Conservation (phyloP, 2,113 vertebrate genomes). For the Octodon degus region DNA sequence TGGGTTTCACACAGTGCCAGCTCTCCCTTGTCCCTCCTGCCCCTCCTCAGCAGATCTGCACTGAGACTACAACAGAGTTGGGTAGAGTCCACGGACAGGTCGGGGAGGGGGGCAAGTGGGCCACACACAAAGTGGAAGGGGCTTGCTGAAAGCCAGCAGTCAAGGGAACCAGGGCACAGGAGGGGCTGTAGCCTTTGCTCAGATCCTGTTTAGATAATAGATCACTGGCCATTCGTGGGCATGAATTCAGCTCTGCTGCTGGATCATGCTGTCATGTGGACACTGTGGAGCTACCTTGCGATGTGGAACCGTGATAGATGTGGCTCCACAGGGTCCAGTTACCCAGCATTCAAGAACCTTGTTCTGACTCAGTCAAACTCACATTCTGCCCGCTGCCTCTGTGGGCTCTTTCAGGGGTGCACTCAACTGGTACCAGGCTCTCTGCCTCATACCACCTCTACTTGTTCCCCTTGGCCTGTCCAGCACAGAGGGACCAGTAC, state of each 20-base stretch:
- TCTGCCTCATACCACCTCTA: background rate
- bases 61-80: background rate
- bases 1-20: background rate
- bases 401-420: background rate
- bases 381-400: background rate
- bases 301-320: background rate
- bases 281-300: background rate
- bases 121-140: background rate
- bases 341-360: background rate
- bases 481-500: slow-evolving; percentile 81
- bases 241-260: background rate
- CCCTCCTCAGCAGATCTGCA: background rate
- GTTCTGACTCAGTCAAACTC: background rate
- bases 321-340: background rate
- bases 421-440: background rate
- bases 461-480: slow-evolving; percentile 46
- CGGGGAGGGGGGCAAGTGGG: background rate
- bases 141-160: background rate
- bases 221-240: background rate
- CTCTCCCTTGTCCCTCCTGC: background rate
- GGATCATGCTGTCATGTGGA: background rate
- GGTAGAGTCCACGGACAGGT: background rate
- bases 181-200: background rate
- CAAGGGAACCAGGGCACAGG: background rate
- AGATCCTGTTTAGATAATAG: background rate